phyloP scores from a whole-genome alignment of 2,113 vertebrate species.

The Madoqua kirkii region DNA sequence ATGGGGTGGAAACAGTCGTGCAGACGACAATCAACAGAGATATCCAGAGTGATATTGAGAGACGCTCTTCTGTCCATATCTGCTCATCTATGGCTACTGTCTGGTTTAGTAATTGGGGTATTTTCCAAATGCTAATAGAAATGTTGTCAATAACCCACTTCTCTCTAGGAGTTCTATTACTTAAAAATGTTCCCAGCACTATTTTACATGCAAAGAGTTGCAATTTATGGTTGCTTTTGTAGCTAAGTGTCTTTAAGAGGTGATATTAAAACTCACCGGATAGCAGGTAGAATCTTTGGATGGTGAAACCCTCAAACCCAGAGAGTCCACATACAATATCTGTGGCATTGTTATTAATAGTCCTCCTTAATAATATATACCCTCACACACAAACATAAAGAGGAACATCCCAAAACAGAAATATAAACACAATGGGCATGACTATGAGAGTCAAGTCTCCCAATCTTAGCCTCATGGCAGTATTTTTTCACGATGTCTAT shows the following conservation, averaged over 20 bases:
- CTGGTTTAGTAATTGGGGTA: neutral
- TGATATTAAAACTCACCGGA: no score
- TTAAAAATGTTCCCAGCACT: neutral
- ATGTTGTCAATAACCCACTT: neutral
- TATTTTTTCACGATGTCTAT: neutral
- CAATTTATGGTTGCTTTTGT: neutral
- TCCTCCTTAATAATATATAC: neutral
- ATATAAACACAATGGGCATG: neutral
- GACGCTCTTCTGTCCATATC: neutral
- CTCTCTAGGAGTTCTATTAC: neutral
- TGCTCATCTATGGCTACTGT: neutral
- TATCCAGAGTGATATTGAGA: no score
- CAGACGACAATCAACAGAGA: accelerated
- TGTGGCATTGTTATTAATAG: neutral
- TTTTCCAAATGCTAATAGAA: neutral
- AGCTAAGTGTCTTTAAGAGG: neutral
- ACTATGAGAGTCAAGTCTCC: neutral
- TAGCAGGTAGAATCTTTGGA: neutral
- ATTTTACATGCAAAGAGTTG: neutral
- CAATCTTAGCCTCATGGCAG: no score
- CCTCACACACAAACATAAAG: neutral
- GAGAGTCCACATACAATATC: neutral
- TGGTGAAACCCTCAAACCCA: neutral
- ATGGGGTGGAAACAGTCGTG: neutral
- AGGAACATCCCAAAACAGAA: neutral